These are phyloP conservation scores for Pantherophis guttatus DNA, from an alignment of 2,113 vertebrate genomes.

Conservation along the genomic window DNA sequence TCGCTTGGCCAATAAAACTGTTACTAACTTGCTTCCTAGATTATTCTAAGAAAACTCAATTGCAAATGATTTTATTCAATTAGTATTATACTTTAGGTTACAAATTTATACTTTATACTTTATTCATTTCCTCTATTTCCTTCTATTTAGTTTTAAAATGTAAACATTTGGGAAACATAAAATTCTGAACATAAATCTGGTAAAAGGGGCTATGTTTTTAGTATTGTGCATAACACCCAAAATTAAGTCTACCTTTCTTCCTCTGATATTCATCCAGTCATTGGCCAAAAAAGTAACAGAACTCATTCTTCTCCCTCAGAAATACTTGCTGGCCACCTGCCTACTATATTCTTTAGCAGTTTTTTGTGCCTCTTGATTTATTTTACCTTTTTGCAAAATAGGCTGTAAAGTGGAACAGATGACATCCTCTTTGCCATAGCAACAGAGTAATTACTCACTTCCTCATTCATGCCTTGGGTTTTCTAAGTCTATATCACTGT, in stretches of 20 bases:
- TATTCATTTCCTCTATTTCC: background rate
- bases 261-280: background rate
- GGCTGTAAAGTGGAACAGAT: background rate
- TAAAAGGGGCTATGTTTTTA: background rate
- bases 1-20: background rate
- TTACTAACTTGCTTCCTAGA: background rate
- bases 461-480: background rate
- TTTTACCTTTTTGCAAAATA: background rate
- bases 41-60: background rate
- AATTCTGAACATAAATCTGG: background rate
- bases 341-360: background rate
- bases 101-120: background rate
- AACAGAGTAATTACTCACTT: background rate
- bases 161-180: background rate
- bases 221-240: background rate
- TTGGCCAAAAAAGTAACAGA: background rate
- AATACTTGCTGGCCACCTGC: background rate
- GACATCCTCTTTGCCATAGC: background rate
- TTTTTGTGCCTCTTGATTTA: background rate
- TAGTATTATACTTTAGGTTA: background rate
- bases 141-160: background rate
- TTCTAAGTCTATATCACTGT: background rate
- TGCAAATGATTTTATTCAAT: background rate
- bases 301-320: background rate
- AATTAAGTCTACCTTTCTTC: background rate